Evolutionary conservation across 2,888 invertebrate species (phyloP), one percentile per base, ranked within the genome.

Genomic region (Drosophila meridiana): DNA sequence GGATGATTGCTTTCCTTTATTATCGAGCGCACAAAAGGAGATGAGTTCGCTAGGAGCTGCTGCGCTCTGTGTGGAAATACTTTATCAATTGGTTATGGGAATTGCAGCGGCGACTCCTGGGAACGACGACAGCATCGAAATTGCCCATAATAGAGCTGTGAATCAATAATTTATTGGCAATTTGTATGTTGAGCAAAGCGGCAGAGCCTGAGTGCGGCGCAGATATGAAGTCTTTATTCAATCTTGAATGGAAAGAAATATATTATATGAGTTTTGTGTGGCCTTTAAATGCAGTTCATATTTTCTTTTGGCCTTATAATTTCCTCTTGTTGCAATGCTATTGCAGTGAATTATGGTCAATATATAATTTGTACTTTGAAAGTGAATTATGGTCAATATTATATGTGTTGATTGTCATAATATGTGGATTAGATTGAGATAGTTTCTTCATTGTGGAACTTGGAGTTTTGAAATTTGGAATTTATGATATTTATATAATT

Each of bases 11-110:
- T 56, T 47, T 63, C 30, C 43, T 43, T 47, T 50, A 63, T 56
- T 57, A 40, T 61, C 56, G 56, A 3, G 30, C 26, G n/a, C 11
- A 77, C 76, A 76, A 72, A 73, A 64, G 78, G 72, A 80, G 77
- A 38, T 43, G 58, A 61, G 59, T 48, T 57, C 45, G 59, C 52
- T 60, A 57, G 57, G 52, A 74, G 64, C 53, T 74, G 63, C 61
- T 20, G 20, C 20, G 20, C 20, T 50, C 57, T 75, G 20, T 56
- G 56, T 61, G 56, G 58, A 43, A 67, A 43, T 43, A 47, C 1
- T 36, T 48, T 68, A 69, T 69, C 68, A 38, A 68, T 68, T 68
- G 57, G 68, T 4, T 26, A 68, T 68, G 68, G 68, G 68, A 68
- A 68, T 32, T 20, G 28, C 28, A 11, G 43, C 32, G 30, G 42